phyloP scores from a whole-genome alignment of 2,113 vertebrate genomes.

The Anas platyrhynchos region DNA sequence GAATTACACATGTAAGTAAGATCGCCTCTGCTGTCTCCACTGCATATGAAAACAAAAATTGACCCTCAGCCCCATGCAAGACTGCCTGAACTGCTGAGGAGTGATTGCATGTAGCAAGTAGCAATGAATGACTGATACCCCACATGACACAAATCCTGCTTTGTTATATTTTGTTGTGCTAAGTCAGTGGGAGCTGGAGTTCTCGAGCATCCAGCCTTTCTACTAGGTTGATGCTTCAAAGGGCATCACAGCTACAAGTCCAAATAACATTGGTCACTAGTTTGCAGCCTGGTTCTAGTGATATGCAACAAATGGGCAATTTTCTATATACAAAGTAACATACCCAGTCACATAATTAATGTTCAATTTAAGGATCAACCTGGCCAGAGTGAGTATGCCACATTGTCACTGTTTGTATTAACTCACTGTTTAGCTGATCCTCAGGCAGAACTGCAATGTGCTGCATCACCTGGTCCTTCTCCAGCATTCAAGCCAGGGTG shows the following conservation, averaged over 20 bases:
- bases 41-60: fast-evolving
- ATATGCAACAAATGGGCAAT: neutral
- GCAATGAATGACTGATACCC: neutral
- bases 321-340: neutral
- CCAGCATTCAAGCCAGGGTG: neutral
- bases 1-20: neutral
- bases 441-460: neutral
- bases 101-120: neutral
- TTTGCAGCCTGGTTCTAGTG: neutral
- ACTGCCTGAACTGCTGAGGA: neutral
- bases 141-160: neutral
- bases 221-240: neutral
- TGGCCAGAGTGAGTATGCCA: neutral
- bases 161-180: neutral
- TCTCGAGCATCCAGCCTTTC: neutral
- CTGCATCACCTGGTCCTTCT: neutral
- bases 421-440: neutral
- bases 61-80: neutral
- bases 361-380: neutral
- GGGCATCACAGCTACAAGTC: neutral
- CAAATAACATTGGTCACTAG: neutral
- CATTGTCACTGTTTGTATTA: neutral
- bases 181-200: neutral
- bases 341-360: neutral
- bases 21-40: neutral